Conservation (phyloP, 2,113 vertebrate species). For the Hippocampus zosterae region DNA sequence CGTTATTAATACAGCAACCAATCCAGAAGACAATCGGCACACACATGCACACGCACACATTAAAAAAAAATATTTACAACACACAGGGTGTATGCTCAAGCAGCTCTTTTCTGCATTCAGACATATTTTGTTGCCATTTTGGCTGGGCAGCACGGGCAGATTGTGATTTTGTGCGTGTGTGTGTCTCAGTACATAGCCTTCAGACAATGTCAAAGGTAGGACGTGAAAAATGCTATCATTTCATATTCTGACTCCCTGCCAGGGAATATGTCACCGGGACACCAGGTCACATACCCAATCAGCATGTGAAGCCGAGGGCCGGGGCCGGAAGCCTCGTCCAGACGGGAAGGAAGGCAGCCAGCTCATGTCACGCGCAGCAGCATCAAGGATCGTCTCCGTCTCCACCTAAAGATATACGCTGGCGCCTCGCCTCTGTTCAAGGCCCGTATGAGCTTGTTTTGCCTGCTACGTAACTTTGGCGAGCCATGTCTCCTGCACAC, state of each 20-base stretch:
- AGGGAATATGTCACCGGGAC: slow-evolving; percentile 65
- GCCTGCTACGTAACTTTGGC: slow-evolving; percentile 52
- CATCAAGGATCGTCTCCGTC: slow-evolving; percentile 45
- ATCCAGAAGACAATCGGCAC: slow-evolving; percentile 12
- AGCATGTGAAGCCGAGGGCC: slow-evolving; percentile 47
- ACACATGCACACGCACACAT: background rate
- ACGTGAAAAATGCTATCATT: slow-evolving; percentile 65
- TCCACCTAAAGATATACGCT: slow-evolving; percentile 45
- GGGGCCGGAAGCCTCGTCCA: slow-evolving; percentile 41
- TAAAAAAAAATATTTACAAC: background rate
- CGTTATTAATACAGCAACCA: slow-evolving; percentile 47
- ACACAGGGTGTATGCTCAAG: background rate
- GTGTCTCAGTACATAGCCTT: slow-evolving; percentile 37
- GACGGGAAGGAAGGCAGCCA: slow-evolving; percentile 67
- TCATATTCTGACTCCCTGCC: slow-evolving; percentile 71
- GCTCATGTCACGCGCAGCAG: slow-evolving; percentile 64
- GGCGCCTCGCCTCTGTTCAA: slow-evolving; percentile 35
- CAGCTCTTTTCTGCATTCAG: slow-evolving; percentile 12
- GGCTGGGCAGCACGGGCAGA: slow-evolving; percentile 21
- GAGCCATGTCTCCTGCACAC: slow-evolving; percentile 66
- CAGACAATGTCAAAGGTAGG: slow-evolving; percentile 70
- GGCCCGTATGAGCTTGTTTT: slow-evolving; percentile 39
- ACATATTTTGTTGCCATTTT: slow-evolving; percentile 2
- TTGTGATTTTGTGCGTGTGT: slow-evolving; percentile 7
- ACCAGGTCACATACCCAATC: slow-evolving; percentile 66